Percentiles rank a stretch among this genome's conserved stretches.
Conservation (phyloP, 2,888 invertebrate genomes). For the Gymnosoma rotundatum region DNA sequence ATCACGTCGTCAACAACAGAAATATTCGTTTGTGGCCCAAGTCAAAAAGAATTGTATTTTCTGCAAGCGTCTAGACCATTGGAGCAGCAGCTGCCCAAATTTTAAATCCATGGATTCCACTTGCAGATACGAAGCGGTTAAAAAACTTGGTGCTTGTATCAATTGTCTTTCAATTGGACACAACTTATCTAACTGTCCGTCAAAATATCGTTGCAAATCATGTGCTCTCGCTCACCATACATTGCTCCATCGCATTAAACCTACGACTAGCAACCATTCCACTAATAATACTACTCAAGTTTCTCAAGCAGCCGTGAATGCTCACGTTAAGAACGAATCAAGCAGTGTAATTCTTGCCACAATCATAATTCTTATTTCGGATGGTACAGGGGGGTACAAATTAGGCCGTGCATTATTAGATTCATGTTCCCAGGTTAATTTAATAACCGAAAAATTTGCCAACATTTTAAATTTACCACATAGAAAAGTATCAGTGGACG, state of each 20-base stretch:
- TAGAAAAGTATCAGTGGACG: conserved; percentile 25
- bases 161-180: conserved; percentile 16
- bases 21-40: conserved; percentile 6
- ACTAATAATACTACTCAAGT: neutral
- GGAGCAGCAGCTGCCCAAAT: conserved; percentile 7
- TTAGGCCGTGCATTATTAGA: conserved; percentile 20
- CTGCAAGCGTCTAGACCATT: conserved; percentile 39
- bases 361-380: neutral
- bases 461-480: conserved; percentile 21
- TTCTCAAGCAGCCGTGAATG: conserved; percentile 25
- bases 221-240: conserved; percentile 21
- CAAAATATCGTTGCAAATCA: conserved; percentile 29
- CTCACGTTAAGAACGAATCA: neutral
- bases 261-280: neutral
- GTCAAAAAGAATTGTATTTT: conserved; percentile 28
- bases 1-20: conserved; percentile 37
- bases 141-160: conserved; percentile 31
- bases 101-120: conserved; percentile 14
- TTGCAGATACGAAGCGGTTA: no score
- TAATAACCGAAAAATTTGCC: conserved; percentile 29
- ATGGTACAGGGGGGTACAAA: conserved; percentile 1
- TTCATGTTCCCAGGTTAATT: conserved; percentile 26
- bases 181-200: neutral
- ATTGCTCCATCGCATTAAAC: conserved; percentile 8
- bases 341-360: conserved; percentile 27